Percentiles rank a stretch among this genome's conserved stretches.
These are phyloP conservation scores for Labroides dimidiatus DNA, from an alignment of 2,797 vertebrate species.

Conservation along the genomic window DNA sequence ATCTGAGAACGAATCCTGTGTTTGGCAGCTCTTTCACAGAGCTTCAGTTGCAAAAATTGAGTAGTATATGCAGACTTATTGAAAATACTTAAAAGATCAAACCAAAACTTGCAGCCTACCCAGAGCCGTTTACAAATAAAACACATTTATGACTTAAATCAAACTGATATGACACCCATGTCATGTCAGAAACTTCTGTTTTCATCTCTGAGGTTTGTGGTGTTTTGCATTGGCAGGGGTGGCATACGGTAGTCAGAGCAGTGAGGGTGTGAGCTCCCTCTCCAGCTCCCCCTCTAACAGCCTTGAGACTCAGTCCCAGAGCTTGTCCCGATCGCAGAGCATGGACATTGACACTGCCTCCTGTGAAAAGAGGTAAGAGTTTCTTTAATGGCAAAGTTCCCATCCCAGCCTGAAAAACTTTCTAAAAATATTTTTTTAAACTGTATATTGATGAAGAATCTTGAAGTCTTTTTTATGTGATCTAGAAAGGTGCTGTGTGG, in stretches of 20 bases:
- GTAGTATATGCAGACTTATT: no score
- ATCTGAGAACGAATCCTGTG: no score
- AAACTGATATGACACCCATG: not conserved
- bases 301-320: conserved; percentile 98
- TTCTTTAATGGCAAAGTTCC: not conserved
- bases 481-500: not conserved
- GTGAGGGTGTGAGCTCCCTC: conserved; percentile 98
- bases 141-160: not conserved
- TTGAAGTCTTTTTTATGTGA: not conserved
- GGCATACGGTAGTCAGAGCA: conserved; percentile 98
- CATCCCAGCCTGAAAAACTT: no score
- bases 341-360: conserved; percentile 99
- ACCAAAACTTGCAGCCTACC: not conserved
- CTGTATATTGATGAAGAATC: not conserved
- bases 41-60: no score
- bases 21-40: no score
- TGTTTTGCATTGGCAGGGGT: conserved; percentile 83
- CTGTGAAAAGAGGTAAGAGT: conserved; percentile 96
- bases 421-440: not conserved
- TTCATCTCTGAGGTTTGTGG: conserved; percentile 18
- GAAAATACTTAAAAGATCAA: not conserved
- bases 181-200: not conserved
- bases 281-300: conserved; percentile 99
- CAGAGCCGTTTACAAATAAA: no score
- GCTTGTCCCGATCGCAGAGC: conserved; percentile 98